A percentile compares a stretch with the other conserved stretches of the same genome.
These are phyloP conservation scores for Cyprinodon brontotheroides DNA, from an alignment of 2,113 vertebrate species.

Conservation along the genomic window DNA sequence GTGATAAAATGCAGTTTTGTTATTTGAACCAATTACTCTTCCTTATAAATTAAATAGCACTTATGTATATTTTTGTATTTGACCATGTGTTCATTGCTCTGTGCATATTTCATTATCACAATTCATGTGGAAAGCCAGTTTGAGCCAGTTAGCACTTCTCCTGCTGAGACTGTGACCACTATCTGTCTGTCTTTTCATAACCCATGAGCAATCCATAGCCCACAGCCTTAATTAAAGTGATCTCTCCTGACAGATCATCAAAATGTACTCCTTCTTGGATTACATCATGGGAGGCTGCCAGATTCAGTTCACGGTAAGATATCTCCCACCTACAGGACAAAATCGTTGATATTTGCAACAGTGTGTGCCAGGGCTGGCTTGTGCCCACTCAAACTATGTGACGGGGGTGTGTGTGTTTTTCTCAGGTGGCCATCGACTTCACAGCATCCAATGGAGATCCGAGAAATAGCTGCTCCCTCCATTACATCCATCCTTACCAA, in stretches of 20 bases:
- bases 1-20: not conserved
- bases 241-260: conserved; percentile 87
- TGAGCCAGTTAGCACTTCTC: not conserved
- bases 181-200: not conserved
- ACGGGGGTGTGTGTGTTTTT: conserved; percentile 33
- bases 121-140: not conserved
- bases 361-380: not conserved
- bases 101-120: not conserved
- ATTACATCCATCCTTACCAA: conserved; percentile 99
- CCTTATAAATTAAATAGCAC: not conserved
- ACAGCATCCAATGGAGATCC: conserved; percentile 98
- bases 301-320: conserved; percentile 98
- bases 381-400: conserved; percentile 10
- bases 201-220: conserved; percentile 4
- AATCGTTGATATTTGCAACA: conserved; percentile 31
- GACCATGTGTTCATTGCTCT: not conserved
- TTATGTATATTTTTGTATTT: not conserved
- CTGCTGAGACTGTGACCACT: not conserved
- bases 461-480: conserved; percentile 97
- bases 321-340: conserved; percentile 9
- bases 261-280: conserved; percentile 99
- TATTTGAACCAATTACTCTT: not conserved
- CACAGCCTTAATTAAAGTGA: conserved; percentile 14
- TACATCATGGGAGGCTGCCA: conserved; percentile 99
- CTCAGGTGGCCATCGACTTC: conserved; percentile 98